phyloP scores from a whole-genome alignment of 2,797 vertebrate genomes.

The Toxotes lorentzi region DNA sequence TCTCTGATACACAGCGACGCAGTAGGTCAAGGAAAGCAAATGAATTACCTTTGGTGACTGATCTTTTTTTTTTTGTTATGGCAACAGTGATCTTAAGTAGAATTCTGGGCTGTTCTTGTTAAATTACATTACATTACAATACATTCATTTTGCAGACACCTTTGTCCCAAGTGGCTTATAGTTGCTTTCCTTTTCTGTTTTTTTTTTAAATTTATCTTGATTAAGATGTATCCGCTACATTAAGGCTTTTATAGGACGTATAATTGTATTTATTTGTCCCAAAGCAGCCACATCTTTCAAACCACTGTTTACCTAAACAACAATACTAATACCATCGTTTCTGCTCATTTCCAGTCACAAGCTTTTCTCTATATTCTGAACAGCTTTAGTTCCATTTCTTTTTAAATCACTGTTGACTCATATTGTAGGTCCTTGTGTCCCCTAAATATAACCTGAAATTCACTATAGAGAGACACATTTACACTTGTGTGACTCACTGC shows the following conservation, averaged over 20 bases:
- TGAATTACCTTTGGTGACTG: slow-evolving; percentile 54
- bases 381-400: background rate
- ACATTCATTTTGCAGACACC: background rate
- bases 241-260: background rate
- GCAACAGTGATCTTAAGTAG: slow-evolving; percentile 59
- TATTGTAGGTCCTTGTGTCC: background rate
- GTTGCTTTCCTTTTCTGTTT: background rate
- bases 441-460: background rate
- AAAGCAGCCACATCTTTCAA: slow-evolving; percentile 3
- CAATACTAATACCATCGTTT: background rate
- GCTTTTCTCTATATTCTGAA: background rate
- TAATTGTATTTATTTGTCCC: slow-evolving; percentile 9
- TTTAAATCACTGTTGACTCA: background rate
- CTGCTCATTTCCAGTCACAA: background rate
- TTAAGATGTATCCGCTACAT: background rate
- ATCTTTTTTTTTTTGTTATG: slow-evolving; percentile 51
- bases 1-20: slow-evolving; percentile 4
- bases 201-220: background rate
- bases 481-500: slow-evolving; percentile 4
- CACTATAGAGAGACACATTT: background rate
- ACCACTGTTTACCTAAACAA: background rate
- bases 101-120: slow-evolving; percentile 29
- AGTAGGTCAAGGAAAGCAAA: slow-evolving; percentile 9
- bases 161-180: background rate
- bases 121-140: slow-evolving; percentile 4